Evolutionary conservation across 2,797 vertebrate genomes (phyloP), one percentile per base, ranked within the genome.

Genomic region (Bradypus variegatus): DNA sequence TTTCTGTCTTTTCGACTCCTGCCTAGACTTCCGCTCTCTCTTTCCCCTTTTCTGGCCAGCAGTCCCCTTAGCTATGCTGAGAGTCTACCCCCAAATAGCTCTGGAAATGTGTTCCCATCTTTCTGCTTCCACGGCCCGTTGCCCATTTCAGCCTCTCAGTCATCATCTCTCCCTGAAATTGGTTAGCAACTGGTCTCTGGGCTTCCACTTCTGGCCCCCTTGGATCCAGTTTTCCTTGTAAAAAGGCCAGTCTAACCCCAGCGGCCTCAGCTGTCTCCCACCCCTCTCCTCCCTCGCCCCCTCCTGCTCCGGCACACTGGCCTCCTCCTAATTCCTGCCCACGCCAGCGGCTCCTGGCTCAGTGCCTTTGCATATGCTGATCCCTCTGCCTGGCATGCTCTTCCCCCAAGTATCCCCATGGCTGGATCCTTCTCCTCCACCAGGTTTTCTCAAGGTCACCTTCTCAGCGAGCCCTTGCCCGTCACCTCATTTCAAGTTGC

Each of bases 61-160:
- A 19, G 33, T 15, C 6, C 6, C 8, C 6, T 36, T 18, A 0
- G 7, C 72, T 41, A 38, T 1, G 9, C 41, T 2, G 41, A 85
- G 65, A 18, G 60, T 12, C 62, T 33, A 2, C 21, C 1, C 7
- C 23, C 8, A 2, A 31, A 18, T 9, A 33, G 78, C 48, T 38
- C 62, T 62, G 2, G 5, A 36, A 36, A 62, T 1, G 50, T 1
- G 18, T 6, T 48, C 38, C 23, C 14, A 14, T 5, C 25, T 41
- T 13, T 86, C 3, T 21, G 48, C 36, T 15, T 78, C 89, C 41
- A 8, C 41, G 29, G 72, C 29, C 73, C 8, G 7, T 7, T 3
- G n/a, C 36, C 0, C 9, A 27, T 29, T 76, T 53, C 76, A 15
- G 27, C 58, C 38, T 65, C 58, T 50, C 1, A 1, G 1, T 19